These are phyloP conservation scores for Zingel zingel DNA, from an alignment of 2,113 vertebrate species.

Conservation along the genomic window DNA sequence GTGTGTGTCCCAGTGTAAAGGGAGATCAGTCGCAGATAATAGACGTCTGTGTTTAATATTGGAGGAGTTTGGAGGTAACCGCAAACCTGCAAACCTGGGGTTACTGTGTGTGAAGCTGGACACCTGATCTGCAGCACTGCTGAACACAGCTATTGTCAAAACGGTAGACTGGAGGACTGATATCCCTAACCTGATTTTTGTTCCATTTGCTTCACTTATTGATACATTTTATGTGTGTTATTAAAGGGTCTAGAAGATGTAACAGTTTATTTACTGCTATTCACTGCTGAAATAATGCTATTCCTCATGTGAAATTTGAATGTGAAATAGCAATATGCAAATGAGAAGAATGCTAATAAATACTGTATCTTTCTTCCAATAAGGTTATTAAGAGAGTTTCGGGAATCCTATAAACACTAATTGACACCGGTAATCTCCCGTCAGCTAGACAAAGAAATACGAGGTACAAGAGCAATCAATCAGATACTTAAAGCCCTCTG, in stretches of 20 bases:
- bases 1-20: conserved; percentile 74
- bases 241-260: too few relatives aligned
- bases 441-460: conserved; percentile 71
- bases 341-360: conserved; percentile 15
- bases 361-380: conserved; percentile 32
- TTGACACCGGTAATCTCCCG: conserved; percentile 72
- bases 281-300: neutral
- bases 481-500: conserved; percentile 71
- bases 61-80: conserved; percentile 82
- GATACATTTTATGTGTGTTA: conserved; percentile 3
- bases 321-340: neutral
- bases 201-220: conserved; percentile 30
- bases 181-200: conserved; percentile 60
- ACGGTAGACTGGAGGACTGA: conserved; percentile 27
- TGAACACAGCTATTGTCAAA: conserved; percentile 55
- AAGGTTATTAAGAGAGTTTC: conserved; percentile 70
- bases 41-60: conserved; percentile 85
- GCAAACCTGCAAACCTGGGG: conserved; percentile 78
- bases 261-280: neutral
- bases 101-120: conserved; percentile 75
- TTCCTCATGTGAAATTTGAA: neutral
- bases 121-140: conserved; percentile 71
- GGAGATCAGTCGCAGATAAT: conserved; percentile 79
- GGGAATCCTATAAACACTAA: conserved; percentile 78
- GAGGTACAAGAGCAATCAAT: conserved; percentile 64